Evolutionary conservation across 2,797 vertebrate genomes (phyloP), one percentile per base, ranked within the genome.

Genomic region (Hoplostethus mediterraneus): DNA sequence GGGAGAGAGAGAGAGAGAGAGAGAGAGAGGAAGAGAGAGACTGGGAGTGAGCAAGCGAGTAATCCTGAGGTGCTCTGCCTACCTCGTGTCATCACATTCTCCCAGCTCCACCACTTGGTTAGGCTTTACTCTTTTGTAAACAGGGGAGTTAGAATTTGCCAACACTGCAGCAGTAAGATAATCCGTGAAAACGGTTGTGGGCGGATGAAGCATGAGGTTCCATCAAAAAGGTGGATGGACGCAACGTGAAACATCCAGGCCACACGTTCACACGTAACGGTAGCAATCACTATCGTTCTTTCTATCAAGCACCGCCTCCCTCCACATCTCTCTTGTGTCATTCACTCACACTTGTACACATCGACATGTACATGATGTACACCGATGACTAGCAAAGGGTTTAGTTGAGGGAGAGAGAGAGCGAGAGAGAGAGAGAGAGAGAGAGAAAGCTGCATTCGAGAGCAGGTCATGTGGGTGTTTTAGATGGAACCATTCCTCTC

Each of bases 121-220:
- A 55, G 47, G 73, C 59, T 78, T 71, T 61, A 68, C 67, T 63
- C 60, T 77, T 89, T 88, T 79, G 60, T 85, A 58, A 88, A 80
- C 2, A 40, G 58, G 36, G 72, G 71, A 77, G 55, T 83, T 68
- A 66, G 74, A 80, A 83, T 51, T 72, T 81, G 87, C 78, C 82
- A 84, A 67, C 81, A 55, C 77, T 85, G 88, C 89, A 84, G 87
- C 80, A 45, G 42, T 11, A 59, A 80, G 64, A 76, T 90, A 84
- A 92, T 92, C 89, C 49, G 21, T 69, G 72, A 77, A 86, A 79
- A 84, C 0, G 36, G 47, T 67, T 82, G 90, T 92, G 84, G 89
- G 90, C 47, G 84, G 84, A 83, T 80, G 73, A 83, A 87, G 80
- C 71, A 71, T 66, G 56, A 16, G 67, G 80, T 85, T 73, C 64